Percentiles rank a stretch among this genome's conserved stretches.
Evolutionary conservation across 2,797 vertebrate genomes (phyloP).

Genomic region (Microhierax caerulescens): DNA sequence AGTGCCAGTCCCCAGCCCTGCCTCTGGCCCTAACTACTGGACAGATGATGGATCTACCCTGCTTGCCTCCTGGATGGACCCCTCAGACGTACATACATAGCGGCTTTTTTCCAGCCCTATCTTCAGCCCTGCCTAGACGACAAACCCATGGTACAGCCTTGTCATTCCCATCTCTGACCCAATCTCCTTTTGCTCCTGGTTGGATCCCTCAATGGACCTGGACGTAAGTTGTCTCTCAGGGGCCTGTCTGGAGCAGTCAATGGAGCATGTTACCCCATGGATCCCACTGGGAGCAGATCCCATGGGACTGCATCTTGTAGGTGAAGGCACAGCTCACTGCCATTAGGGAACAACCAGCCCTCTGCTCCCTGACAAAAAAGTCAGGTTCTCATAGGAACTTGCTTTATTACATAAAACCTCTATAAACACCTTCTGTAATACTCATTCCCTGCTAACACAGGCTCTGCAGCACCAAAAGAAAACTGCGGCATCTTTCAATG

Average conservation of each 20-base stretch:
- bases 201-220: not conserved
- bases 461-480: constrained; percentile 19
- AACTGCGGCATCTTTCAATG: constrained; percentile 31
- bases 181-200: not conserved
- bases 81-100: not conserved
- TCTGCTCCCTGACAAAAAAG: not conserved
- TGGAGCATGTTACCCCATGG: not conserved
- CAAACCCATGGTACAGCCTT: not conserved
- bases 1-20: not conserved
- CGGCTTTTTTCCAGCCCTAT: not conserved
- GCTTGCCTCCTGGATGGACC: not conserved
- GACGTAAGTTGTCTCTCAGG: not conserved
- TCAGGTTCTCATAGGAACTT: not conserved
- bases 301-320: accelerated
- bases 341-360: not conserved
- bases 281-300: not conserved
- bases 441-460: not conserved
- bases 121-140: not conserved
- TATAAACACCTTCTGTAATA: not conserved
- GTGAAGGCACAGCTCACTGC: not conserved
- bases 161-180: not conserved
- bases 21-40: not conserved
- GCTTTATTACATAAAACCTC: not conserved
- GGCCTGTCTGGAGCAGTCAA: not conserved
- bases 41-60: not conserved